Conservation (phyloP, 1,140 invertebrate species). For the Mizuhopecten yessoensis region DNA sequence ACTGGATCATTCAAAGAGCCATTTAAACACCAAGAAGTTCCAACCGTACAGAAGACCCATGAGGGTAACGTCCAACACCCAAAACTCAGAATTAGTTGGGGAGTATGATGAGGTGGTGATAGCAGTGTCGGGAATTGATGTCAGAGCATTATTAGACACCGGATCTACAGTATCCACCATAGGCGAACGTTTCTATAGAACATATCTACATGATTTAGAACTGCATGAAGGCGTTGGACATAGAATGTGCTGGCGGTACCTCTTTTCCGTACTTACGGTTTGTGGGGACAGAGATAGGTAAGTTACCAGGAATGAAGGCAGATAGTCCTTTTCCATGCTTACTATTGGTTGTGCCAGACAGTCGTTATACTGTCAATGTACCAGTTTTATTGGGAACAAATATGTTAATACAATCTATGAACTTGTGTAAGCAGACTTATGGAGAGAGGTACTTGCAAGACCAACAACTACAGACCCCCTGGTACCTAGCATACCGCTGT, state of each 20-base stretch:
- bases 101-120: slow-evolving; percentile 30
- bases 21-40: slow-evolving; percentile 51
- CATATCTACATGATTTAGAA: background rate
- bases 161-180: slow-evolving; percentile 51
- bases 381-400: slow-evolving; percentile 42
- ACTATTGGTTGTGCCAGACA: slow-evolving; percentile 35
- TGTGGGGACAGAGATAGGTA: background rate
- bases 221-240: background rate
- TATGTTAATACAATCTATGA: background rate
- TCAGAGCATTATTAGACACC: slow-evolving; percentile 45
- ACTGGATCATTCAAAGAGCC: slow-evolving; percentile 45
- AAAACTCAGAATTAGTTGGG: slow-evolving; percentile 44
- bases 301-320: slow-evolving; percentile 43
- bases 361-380: slow-evolving; percentile 37
- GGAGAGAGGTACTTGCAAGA: background rate
- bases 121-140: background rate
- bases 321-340: no score
- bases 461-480: slow-evolving; percentile 43
- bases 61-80: no score
- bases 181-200: slow-evolving; percentile 42
- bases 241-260: slow-evolving; percentile 51
- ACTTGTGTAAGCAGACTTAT: no score
- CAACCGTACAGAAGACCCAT: slow-evolving; percentile 27
- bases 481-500: slow-evolving; percentile 34
- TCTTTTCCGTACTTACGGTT: slow-evolving; percentile 47